Base-by-base conservation (phyloP, 2,888 invertebrate species). In the Petrolisthes cinctipes region DNA sequence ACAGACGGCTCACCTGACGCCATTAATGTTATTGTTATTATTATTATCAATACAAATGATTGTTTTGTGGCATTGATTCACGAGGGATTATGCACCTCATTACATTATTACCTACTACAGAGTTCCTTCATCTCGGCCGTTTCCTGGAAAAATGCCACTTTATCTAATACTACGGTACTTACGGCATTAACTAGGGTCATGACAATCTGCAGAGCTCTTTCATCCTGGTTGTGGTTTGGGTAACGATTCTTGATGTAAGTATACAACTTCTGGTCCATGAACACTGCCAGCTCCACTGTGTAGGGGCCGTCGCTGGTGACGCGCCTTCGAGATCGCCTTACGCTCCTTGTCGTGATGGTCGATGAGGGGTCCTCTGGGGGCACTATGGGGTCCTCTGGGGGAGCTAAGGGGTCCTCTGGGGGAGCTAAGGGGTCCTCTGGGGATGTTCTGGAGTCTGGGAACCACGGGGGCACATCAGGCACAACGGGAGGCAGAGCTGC, bases 261-360 rank as follows among this genome's bases (percentile, higher is more conserved):
- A 79, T 91, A 92, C 79, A 92, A 88, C 54, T 91, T 89, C 71
- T 91, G 90, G 89, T 92, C 92, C 4, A 92, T 91, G 84, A 92
- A 92, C 37, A 92, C 91, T 0, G 92, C 92, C 4, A 92, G 92
- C 90, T 92, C 92, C 51, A 92, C 92, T 5, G 91, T 91, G 83
- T 91, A 91, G 66, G 23, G 66, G 2, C 76, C 37, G 5, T 66
- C 51, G 23, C 23, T 80, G 57, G 56, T 37, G 37, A 37, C 20
- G 23, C 56, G 20, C 20, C 66, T 81, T 23, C 37, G 61, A 51
- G 9, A 4, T 53, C 37, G 20, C 9, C 51, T 7, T 61, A 53
- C 51, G 11, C 20, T 4, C 14, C 2, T 68, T 56, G 53, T 56
- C 11, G 37, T 61, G 76, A 9, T 56, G 73, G 57, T 37, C 54